Conservation (phyloP, 1,140 invertebrate genomes). For the Drosophila pectinifera region DNA sequence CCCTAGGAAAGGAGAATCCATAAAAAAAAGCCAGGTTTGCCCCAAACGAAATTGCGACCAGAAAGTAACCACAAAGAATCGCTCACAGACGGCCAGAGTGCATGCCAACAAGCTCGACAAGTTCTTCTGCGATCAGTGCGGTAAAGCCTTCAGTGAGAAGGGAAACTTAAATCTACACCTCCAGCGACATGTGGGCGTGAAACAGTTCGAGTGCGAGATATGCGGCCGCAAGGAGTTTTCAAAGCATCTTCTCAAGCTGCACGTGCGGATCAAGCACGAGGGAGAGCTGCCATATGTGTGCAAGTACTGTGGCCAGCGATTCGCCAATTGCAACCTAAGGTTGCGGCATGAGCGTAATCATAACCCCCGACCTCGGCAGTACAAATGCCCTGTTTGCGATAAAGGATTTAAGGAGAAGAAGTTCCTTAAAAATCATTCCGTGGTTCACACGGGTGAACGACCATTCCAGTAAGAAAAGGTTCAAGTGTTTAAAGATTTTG, state of each 20-base stretch:
- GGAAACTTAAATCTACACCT: slow-evolving; percentile 54
- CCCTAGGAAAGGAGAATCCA: neutral
- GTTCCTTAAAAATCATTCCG: slow-evolving; percentile 27
- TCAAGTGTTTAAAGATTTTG: neutral
- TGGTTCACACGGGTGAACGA: slow-evolving; percentile 55
- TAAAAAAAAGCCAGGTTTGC: neutral
- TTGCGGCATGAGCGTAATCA: slow-evolving; percentile 44
- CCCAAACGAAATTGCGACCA: neutral
- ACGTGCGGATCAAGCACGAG: slow-evolving; percentile 42
- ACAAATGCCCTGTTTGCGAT: slow-evolving; percentile 30
- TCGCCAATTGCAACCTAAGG: slow-evolving; percentile 40
- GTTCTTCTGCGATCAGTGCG: slow-evolving; percentile 51
- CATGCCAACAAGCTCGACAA: neutral
- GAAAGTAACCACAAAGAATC: neutral
- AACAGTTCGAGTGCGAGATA: slow-evolving; percentile 46
- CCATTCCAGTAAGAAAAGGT: slow-evolving; percentile 43
- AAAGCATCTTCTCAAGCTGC: slow-evolving; percentile 48
- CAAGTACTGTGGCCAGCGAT: slow-evolving; percentile 52
- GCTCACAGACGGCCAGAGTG: neutral
- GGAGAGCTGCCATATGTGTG: slow-evolving; percentile 55
- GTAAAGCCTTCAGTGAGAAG: slow-evolving; percentile 45
- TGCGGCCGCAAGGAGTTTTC: slow-evolving; percentile 53
- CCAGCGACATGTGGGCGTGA: slow-evolving; percentile 32
- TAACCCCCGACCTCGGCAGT: neutral
- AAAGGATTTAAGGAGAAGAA: slow-evolving; percentile 37